Conservation (phyloP, 2,113 vertebrate species). For the Bubo bubo region DNA sequence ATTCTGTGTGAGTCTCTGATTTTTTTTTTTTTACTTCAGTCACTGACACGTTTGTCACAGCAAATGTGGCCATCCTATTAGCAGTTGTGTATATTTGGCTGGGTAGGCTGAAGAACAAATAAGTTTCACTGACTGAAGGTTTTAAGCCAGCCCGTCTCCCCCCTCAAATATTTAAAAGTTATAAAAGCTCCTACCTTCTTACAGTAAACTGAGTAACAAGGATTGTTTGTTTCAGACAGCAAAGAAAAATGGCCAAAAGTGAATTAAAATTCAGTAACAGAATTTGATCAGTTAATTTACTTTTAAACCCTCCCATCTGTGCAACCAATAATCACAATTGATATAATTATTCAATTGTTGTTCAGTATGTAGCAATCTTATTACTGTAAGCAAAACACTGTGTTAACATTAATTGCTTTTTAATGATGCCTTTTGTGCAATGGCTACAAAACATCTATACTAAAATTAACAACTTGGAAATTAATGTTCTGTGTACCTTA, state of each 20-base stretch:
- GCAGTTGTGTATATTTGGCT: background rate
- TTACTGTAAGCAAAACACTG: slow-evolving; percentile 58
- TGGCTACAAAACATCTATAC: background rate
- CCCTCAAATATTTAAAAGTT: background rate
- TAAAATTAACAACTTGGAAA: slow-evolving; percentile 31
- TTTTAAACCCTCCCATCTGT: slow-evolving; percentile 46
- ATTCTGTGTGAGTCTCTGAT: background rate
- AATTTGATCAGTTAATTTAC: slow-evolving; percentile 4
- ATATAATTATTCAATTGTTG: slow-evolving; percentile 39
- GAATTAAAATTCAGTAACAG: slow-evolving; percentile 25
- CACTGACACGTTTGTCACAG: background rate
- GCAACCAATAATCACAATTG: slow-evolving; percentile 17
- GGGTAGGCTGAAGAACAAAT: background rate
- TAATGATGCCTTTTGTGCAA: background rate
- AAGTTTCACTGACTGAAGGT: background rate
- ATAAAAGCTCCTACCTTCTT: background rate
- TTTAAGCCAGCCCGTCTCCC: background rate
- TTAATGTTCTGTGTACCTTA: background rate
- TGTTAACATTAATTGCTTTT: slow-evolving; percentile 27
- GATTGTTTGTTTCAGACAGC: background rate
- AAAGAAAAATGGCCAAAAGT: background rate
- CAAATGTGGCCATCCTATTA: background rate
- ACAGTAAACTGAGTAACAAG: background rate
- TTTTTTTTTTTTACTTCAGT: background rate
- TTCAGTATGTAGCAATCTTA: slow-evolving; percentile 16